Evolutionary conservation across 2,888 invertebrate species (phyloP), one percentile per base, ranked within the genome.

Genomic region (Athetis lepigone): DNA sequence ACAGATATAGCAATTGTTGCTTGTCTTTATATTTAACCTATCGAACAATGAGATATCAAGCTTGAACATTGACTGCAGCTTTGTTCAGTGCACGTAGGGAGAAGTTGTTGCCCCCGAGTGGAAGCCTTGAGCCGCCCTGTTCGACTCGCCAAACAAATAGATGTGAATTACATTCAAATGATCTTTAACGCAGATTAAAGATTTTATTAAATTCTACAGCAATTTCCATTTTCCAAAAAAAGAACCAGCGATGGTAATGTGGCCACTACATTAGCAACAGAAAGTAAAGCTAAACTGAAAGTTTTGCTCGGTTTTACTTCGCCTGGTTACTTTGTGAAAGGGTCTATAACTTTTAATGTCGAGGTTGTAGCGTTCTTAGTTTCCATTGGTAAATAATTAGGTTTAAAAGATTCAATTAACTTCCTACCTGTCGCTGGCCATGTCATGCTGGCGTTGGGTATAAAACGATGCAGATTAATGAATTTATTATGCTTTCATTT

Each of bases 11-110:
- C 68, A 52, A 55, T 60, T 56, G 43, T 36, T 52, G 45, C 75
- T 33, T 33, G 33, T 13, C 33, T 61, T 68, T 74, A 74, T 75
- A 71, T 64, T 78, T 57, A 61, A 50, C 55, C 56, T 66, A 61
- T 57, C 56, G 47, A 73, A 76, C 77, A 77, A 78, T 72, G 74
- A 79, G 77, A 84, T 80, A 83, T 80, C 79, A 80, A 78, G 78
- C 75, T 85, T 81, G 83, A 82, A 84, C 85, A 85, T 88, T 86
- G 82, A 89, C 83, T 84, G 85, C 81, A 86, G 80, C 84, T 86
- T 86, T 84, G 91, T 90, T 90, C 90, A 88, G 86, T 87, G 90
- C 86, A 89, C 90, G 89, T 85, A 88, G 85, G 88, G 86, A 88
- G 87, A 87, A 85, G 90, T 90, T 91, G 90, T 90, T 90, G 90